phyloP scores from a whole-genome alignment of 2,888 invertebrate genomes.

The Papilio elwesi region DNA sequence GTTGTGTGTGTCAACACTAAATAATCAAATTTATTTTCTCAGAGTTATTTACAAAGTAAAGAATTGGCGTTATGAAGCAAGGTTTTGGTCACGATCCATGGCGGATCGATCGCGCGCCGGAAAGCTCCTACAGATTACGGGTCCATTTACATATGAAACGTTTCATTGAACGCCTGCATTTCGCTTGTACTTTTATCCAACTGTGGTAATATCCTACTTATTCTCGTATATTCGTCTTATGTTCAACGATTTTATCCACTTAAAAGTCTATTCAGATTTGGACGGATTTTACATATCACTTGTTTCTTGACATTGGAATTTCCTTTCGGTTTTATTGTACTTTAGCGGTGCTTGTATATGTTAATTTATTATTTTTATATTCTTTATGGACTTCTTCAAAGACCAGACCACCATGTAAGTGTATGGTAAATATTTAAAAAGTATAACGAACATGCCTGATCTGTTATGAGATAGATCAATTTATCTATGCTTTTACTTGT shows the following conservation, averaged over 20 bases:
- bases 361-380: slow-evolving; percentile 26
- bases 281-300: slow-evolving; percentile 51
- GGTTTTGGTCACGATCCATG: slow-evolving; percentile 67
- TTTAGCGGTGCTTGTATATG: slow-evolving; percentile 9
- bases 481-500: too few species aligned
- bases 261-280: slow-evolving; percentile 50
- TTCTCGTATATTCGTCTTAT: slow-evolving; percentile 61
- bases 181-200: slow-evolving; percentile 67
- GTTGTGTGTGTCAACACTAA: too few species aligned
- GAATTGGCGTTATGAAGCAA: slow-evolving; percentile 62
- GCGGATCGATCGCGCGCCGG: slow-evolving; percentile 69
- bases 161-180: slow-evolving; percentile 74
- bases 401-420: neutral
- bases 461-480: too few species aligned
- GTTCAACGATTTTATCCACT: slow-evolving; percentile 60
- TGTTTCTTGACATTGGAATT: slow-evolving; percentile 45
- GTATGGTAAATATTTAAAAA: neutral
- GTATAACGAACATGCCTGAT: neutral
- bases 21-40: neutral
- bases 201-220: slow-evolving; percentile 55
- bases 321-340: slow-evolving; percentile 41
- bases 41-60: slow-evolving; percentile 55
- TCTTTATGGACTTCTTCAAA: slow-evolving; percentile 12
- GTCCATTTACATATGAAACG: slow-evolving; percentile 80
- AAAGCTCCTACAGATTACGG: slow-evolving; percentile 73